Percentiles rank a stretch among this genome's conserved stretches.
These are phyloP conservation scores for Capreolus pygargus DNA, from an alignment of 2,113 vertebrate genomes.

Conservation along the genomic window DNA sequence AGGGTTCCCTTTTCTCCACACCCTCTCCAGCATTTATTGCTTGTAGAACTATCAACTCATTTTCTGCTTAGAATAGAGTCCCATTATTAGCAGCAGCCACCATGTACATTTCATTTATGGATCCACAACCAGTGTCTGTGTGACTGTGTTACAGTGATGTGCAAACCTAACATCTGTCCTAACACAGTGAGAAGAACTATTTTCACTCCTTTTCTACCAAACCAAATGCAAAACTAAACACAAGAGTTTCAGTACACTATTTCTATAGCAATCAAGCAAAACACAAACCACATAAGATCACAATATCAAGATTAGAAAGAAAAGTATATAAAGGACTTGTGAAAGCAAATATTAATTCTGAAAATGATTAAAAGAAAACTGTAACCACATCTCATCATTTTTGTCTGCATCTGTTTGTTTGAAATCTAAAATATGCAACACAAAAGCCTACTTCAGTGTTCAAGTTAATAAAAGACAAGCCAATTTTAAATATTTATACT, in stretches of 20 bases:
- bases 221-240: constrained; percentile 24
- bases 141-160: not conserved
- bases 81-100: not conserved
- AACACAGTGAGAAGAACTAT: not conserved
- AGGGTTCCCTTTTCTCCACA: too few relatives aligned
- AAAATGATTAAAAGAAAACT: constrained; percentile 27
- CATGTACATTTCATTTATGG: not conserved
- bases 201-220: not conserved
- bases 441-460: not conserved
- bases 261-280: constrained; percentile 37
- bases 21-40: too few relatives aligned
- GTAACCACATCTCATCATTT: not conserved
- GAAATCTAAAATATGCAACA: not conserved
- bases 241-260: not conserved
- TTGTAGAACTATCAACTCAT: not conserved
- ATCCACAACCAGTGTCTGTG: not conserved
- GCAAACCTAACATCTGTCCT: not conserved
- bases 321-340: constrained; percentile 20
- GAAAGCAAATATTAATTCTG: constrained; percentile 41
- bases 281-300: not conserved
- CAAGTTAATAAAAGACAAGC: constrained; percentile 25
- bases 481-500: constrained; percentile 18
- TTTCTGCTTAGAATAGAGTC: not conserved
- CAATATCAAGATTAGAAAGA: constrained; percentile 4
- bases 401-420: not conserved